Base-by-base conservation (phyloP, 2,797 vertebrate species). In the Telmatherina bonti region DNA sequence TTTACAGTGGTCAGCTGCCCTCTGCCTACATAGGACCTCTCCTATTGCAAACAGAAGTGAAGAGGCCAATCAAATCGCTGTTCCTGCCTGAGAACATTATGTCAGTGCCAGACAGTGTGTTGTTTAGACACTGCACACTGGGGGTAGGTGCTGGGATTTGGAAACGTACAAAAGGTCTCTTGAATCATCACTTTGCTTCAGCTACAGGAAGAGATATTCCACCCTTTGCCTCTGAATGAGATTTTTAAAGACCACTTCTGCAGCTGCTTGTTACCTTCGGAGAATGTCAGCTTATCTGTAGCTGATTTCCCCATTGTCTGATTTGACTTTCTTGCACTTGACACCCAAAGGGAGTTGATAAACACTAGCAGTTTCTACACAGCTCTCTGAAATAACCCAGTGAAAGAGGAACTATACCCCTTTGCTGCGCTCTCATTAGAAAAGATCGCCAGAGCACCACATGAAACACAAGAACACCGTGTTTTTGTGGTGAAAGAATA, bases 401-500 rank as follows among this genome's bases (percentile, higher is more conserved):
- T 84, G 91, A 94, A 93, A 94, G 86, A 91, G 90, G 87, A 94
- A 94, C 88, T 89, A 72, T 70, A 78, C 81, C 86, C 85, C 89
- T 85, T 83, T 83, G 83, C 85, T 81, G 51, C 62, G 72, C 83
- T 83, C 82, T 90, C 67, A 58, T 78, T 82, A 66, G 87, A 91
- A 89, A 78, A 85, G 85, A 83, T 87, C 63, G 69, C 76, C 85
- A 78, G 85, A 92, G 90, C 81, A 66, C 79, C 73, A 73, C 84
- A 83, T 87, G 91, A 93, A 94, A 94, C 81, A 91, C 91, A 89
- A 94, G 91, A 94, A 93, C 82, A 79, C 81, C 76, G 69, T 72
- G 76, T 92, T 89, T 92, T 91, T 88, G 90, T 91, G 86, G 85
- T 91, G 92, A 94, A 94, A 94, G 92, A 94, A 93, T 92, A 94